A percentile compares a stretch with the other conserved stretches of the same genome.
These are phyloP conservation scores for Notocelia uddmanniana DNA, from an alignment of 2,888 invertebrate species.

Conservation along the genomic window DNA sequence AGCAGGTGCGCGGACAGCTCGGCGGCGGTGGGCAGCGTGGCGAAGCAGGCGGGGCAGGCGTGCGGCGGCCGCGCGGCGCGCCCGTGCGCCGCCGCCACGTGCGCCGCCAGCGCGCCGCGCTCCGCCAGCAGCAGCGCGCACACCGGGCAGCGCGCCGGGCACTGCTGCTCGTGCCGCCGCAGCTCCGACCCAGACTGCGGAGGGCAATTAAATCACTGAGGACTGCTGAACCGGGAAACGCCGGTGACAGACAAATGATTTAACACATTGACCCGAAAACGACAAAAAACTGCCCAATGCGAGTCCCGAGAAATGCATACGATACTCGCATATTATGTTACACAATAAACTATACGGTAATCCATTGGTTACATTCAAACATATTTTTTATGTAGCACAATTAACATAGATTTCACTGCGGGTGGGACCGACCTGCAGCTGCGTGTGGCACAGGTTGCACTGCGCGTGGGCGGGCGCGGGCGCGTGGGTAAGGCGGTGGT, in stretches of 20 bases:
- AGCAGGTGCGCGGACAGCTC: conserved; percentile 68
- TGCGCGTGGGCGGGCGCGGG: conserved; percentile 50
- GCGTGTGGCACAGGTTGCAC: conserved; percentile 63
- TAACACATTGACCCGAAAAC: too few relatives aligned
- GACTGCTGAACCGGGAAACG: too few relatives aligned
- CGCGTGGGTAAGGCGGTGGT: conserved; percentile 58
- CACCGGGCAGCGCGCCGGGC: conserved; percentile 51
- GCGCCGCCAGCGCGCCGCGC: conserved; percentile 55
- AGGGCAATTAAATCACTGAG: too few relatives aligned
- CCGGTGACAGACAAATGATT: too few relatives aligned
- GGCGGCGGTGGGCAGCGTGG: conserved; percentile 49
- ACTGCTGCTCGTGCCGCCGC: conserved; percentile 43
- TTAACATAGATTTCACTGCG: too few relatives aligned
- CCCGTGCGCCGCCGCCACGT: conserved; percentile 55
- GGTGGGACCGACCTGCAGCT: conserved; percentile 48
- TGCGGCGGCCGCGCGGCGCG: conserved; percentile 49
- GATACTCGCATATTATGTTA: too few relatives aligned
- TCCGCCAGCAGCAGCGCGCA: conserved; percentile 48
- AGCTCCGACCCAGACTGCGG: conserved; percentile 38
- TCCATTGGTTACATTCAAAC: too few relatives aligned
- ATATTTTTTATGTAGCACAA: too few relatives aligned
- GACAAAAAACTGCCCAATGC: too few relatives aligned
- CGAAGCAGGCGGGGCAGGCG: conserved; percentile 67
- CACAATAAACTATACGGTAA: too few relatives aligned
- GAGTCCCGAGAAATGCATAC: too few relatives aligned